Evolutionary conservation across 2,113 vertebrate genomes (phyloP).

Genomic region (Halichoerus grypus): DNA sequence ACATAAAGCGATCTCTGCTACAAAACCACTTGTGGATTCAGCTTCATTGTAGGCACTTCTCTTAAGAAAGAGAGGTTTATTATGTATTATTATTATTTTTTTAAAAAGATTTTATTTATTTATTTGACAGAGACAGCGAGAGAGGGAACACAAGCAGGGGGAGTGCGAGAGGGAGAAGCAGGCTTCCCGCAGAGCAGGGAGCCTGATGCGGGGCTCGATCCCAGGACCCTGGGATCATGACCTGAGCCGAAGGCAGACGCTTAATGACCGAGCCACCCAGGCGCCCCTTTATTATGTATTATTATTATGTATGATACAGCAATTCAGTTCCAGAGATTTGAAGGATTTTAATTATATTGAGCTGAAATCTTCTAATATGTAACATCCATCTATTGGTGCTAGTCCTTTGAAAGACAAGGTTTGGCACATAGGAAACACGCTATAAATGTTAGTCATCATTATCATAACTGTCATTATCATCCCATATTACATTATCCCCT

Average conservation of each 20-base stretch:
- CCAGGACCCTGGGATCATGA: too few species aligned
- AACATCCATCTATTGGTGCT: not conserved
- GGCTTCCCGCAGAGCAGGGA: too few species aligned
- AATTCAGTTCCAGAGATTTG: slow-evolving; percentile 12
- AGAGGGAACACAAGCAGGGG: too few species aligned
- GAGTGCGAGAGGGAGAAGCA: too few species aligned
- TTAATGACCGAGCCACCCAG: too few species aligned
- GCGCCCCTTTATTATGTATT: too few species aligned
- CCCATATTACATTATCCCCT: not conserved
- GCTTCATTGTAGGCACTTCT: not conserved
- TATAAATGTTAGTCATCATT: not conserved
- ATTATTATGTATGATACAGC: not conserved
- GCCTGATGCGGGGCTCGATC: too few species aligned
- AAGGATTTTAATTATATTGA: slow-evolving; percentile 39
- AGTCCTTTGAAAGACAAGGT: not conserved
- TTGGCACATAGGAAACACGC: not conserved
- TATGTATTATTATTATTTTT: not conserved
- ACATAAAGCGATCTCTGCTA: not conserved
- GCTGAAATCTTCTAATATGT: not conserved
- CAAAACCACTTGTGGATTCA: not conserved
- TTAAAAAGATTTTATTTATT: too few species aligned
- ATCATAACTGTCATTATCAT: not conserved
- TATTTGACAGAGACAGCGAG: too few species aligned
- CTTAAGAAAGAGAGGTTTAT: slow-evolving; percentile 4
- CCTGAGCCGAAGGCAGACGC: too few species aligned